Percentiles rank a stretch among this genome's conserved stretches.
These are phyloP conservation scores for Drosophila kanekoi DNA, from an alignment of 2,888 invertebrate genomes.

Conservation along the genomic window DNA sequence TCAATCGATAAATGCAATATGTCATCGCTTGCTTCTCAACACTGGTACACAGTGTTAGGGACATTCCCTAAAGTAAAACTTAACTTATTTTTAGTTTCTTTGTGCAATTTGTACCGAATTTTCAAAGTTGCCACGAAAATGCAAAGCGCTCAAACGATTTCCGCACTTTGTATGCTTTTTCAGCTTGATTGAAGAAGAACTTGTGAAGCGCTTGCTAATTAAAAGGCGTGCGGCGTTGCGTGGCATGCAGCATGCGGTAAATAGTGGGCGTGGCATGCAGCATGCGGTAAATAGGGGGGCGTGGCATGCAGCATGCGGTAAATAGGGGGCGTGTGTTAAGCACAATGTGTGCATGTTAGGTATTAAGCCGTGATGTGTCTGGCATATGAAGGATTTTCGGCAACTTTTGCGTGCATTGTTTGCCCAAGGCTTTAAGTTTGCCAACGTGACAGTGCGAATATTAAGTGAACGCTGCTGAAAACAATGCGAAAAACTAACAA, in stretches of 20 bases:
- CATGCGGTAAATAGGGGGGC: too few relatives aligned
- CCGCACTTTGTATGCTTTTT: constrained; percentile 8
- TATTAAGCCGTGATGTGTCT: constrained; percentile 30
- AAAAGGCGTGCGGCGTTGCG: constrained; percentile 33
- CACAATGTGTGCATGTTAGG: constrained; percentile 36
- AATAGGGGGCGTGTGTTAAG: constrained; percentile 13
- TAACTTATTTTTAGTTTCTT: background rate
- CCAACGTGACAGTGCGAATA: constrained; percentile 41
- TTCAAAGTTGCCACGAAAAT: background rate
- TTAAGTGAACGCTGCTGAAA: constrained; percentile 26
- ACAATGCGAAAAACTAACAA: constrained; percentile 52
- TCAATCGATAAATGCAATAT: too few relatives aligned
- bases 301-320: constrained; percentile 20
- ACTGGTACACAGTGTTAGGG: too few relatives aligned
- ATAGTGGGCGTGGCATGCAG: constrained; percentile 17
- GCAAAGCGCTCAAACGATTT: background rate
- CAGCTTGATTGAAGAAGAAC: constrained; percentile 29
- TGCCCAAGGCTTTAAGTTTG: constrained; percentile 33
- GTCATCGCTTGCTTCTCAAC: too few relatives aligned
- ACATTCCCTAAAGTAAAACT: too few relatives aligned
- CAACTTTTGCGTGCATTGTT: constrained; percentile 17
- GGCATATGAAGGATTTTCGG: constrained; percentile 25
- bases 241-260: constrained; percentile 17
- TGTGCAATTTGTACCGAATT: background rate
- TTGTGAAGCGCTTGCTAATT: constrained; percentile 42